Conservation (phyloP, 2,797 vertebrate genomes). For the Carapus acus region DNA sequence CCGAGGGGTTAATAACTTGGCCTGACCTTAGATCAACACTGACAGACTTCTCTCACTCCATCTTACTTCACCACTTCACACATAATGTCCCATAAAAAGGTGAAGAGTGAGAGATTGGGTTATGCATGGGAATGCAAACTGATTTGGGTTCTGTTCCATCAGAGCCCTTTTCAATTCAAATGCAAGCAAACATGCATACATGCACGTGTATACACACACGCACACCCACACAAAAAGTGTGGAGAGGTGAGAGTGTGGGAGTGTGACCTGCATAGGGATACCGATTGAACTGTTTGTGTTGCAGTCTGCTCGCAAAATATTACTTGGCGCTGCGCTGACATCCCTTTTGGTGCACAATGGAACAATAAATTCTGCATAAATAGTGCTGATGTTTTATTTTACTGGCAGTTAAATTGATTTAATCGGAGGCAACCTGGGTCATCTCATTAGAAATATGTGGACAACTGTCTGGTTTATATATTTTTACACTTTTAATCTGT, state of each 20-base stretch:
- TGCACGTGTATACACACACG: background rate
- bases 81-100: constrained; percentile 21
- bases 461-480: background rate
- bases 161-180: background rate
- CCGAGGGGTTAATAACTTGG: constrained; percentile 68
- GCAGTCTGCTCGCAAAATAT: constrained; percentile 13
- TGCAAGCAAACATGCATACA: background rate
- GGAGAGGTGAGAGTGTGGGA: constrained; percentile 15
- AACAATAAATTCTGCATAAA: background rate
- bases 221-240: constrained; percentile 17
- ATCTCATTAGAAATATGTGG: too few species aligned
- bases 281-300: constrained; percentile 48
- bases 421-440: too few species aligned
- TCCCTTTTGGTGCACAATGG: background rate
- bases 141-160: background rate
- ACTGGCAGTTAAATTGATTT: too few species aligned
- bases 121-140: background rate
- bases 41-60: constrained; percentile 39
- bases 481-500: background rate
- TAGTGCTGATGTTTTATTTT: background rate
- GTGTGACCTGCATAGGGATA: constrained; percentile 45
- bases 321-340: constrained; percentile 11
- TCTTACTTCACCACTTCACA: constrained; percentile 17
- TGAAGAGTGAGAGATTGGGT: constrained; percentile 4
- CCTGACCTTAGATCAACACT: constrained; percentile 61